Evolutionary conservation across 2,113 vertebrate genomes (phyloP), one percentile per base, ranked within the genome.

Genomic region (Oreochromis tanganicae): DNA sequence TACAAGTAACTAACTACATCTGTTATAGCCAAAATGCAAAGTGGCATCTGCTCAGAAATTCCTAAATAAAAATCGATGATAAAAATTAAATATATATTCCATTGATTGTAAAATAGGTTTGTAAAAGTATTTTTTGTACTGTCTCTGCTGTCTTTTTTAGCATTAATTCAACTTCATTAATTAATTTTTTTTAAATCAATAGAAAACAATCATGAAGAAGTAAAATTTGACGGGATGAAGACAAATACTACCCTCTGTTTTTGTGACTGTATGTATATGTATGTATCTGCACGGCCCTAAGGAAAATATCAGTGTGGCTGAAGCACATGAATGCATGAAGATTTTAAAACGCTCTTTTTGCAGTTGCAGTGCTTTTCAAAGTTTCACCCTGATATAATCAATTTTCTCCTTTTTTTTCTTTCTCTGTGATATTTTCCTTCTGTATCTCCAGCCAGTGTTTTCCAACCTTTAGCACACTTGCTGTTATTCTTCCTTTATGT

Each of bases 401-500:
- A 4, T 87, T 85, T 86, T 34, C 24, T 16, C 19, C 4, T n/a
- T 66, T 63, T 56, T 54, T 80, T 78, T 61, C 38, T 80, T 68
- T 29, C 6, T 54, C 27, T 48, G 24, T 85, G 54, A 86, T 86
- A 29, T 87, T 84, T 90, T 81, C 9, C 59, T 54, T 89, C 52
- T 54, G n/a, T 38, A 34, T 89, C 85, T 56, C 48, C 59, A 75
- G 88, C 55, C 82, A 79, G 83, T 91, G 85, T 93, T 92, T 92
- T 75, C 80, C 82, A 88, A 85, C 84, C 89, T 92, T 93, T 85
- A 83, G 83, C 89, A 82, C 84, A 80, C 81, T 85, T 34, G 5
- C 83, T 85, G 91, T 90, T 88, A 80, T 80, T 86, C 87, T 82
- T 83, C 29, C 82, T 89, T 85, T 55, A 87, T 68, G 88, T 93